Evolutionary conservation across 2,888 invertebrate genomes (phyloP).

Genomic region (Drosophila sordidapex): DNA sequence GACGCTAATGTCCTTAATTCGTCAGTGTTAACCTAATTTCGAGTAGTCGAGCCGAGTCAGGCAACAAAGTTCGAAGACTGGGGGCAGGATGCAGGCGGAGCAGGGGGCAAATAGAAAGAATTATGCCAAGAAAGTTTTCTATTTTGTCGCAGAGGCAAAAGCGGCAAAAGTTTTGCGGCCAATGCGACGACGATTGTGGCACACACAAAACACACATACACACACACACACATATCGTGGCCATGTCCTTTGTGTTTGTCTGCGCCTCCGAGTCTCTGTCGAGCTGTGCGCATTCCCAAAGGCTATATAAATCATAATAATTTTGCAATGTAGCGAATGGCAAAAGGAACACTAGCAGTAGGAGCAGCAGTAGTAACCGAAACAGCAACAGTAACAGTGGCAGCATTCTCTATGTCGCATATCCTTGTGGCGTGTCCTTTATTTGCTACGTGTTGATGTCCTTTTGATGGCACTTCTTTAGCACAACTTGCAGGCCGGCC

Average conservation of each 20-base stretch:
- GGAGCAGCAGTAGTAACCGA: slow-evolving; percentile 27
- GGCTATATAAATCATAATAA: slow-evolving; percentile 81
- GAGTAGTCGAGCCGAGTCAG: slow-evolving; percentile 53
- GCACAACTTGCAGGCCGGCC: slow-evolving; percentile 42
- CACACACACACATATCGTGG: slow-evolving; percentile 37
- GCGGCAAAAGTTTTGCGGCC: slow-evolving; percentile 78
- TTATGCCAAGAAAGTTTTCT: slow-evolving; percentile 81
- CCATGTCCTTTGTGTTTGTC: slow-evolving; percentile 75
- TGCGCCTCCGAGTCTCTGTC: slow-evolving; percentile 48
- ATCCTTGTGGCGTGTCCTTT: slow-evolving; percentile 82
- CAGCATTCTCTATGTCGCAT: slow-evolving; percentile 64
- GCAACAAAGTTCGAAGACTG: slow-evolving; percentile 52
- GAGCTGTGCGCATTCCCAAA: slow-evolving; percentile 77
- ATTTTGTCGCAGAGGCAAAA: slow-evolving; percentile 73
- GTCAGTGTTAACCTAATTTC: slow-evolving; percentile 81
- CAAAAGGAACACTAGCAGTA: slow-evolving; percentile 46
- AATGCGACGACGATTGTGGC: slow-evolving; percentile 69
- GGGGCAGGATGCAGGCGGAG: slow-evolving; percentile 35
- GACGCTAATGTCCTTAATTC: slow-evolving; percentile 81
- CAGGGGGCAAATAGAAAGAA: slow-evolving; percentile 64
- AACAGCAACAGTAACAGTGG: slow-evolving; percentile 8
- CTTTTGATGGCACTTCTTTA: slow-evolving; percentile 79
- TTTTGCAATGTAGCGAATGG: slow-evolving; percentile 80
- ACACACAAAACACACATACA: slow-evolving; percentile 17
- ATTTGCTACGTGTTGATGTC: slow-evolving; percentile 81